Percentiles rank a stretch among this genome's conserved stretches.
Evolutionary conservation across 53 echinoderm and acorn worm genomes (phyloP).

Genomic region (Paracentrotus lividus): DNA sequence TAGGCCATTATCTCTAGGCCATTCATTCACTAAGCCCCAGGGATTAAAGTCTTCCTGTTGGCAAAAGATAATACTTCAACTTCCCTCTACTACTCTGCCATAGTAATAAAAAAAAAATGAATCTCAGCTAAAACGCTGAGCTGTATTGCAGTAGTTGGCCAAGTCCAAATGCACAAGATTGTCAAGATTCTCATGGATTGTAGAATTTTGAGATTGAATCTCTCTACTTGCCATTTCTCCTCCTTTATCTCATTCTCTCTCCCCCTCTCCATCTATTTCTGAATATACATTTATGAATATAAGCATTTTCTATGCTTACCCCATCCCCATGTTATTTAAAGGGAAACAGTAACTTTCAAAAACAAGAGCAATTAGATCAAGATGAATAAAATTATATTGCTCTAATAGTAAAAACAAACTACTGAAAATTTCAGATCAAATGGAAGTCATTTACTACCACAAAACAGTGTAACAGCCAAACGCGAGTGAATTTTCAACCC

Average conservation of each 20-base stretch:
- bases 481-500: no score
- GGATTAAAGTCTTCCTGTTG: conserved; percentile 59
- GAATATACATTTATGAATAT: no score
- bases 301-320: no score
- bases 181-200: not conserved
- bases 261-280: not conserved
- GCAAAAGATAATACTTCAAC: conserved; percentile 58
- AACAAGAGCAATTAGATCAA: no score
- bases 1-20: conserved; percentile 61
- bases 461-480: no score
- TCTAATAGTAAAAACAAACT: no score
- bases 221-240: not conserved
- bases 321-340: no score
- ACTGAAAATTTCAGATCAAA: no score
- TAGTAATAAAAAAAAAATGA: not conserved
- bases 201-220: not conserved
- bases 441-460: no score
- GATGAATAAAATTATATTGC: no score
- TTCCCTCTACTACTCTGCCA: conserved; percentile 4
- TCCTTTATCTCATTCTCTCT: not conserved
- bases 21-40: conserved; percentile 55
- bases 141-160: not conserved
- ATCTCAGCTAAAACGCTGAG: not conserved
- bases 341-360: no score
- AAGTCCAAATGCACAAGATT: not conserved